Base-by-base conservation (phyloP, 2,797 vertebrate species). In the Bryconaethiops microstoma region DNA sequence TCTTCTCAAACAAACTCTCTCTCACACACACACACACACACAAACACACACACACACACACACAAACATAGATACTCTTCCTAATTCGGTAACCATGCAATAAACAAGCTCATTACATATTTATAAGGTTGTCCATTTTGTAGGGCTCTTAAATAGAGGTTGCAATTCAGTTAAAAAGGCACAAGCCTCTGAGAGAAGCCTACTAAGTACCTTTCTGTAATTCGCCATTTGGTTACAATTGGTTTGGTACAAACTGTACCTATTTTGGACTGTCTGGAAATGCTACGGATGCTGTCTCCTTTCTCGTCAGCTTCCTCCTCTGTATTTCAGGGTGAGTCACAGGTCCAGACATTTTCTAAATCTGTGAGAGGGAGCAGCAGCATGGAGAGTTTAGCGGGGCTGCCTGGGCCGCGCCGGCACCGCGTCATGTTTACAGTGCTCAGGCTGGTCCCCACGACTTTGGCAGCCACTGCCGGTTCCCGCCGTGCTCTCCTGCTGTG, bases 261-360 rank as follows among this genome's bases (percentile, higher is more conserved):
- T 91, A 87, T 91, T 93, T 92, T 90, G 82, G 90, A 90, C 90
- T 84, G 91, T 93, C 91, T 94, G 89, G 91, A 93, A 91, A 92
- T 81, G 88, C 90, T 91, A 90, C 86, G 88, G 88, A 90, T 48
- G 14, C 79, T 52, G 72, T 83, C 78, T 83, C 75, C 77, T 6
- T 83, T 82, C 85, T 83, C 63, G 83, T 85, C 84, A 83, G 83
- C 81, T 86, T 80, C 83, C 84, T 88, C 81, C 88, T 89, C 85
- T 67, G 80, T 82, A 82, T 90, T 83, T 82, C 83, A 89, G 85
- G 81, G 90, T 92, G 92, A 94, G 88, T 94, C 92, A 92, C 72
- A 42, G 75, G 86, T 87, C 87, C 90, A 92, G 90, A 91, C 85
- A 63, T 83, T 91, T 92, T 93, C 90, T 91, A 92, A 89, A 89